phyloP scores from a whole-genome alignment of 2,113 vertebrate species.

The Lepisosteus oculatus region DNA sequence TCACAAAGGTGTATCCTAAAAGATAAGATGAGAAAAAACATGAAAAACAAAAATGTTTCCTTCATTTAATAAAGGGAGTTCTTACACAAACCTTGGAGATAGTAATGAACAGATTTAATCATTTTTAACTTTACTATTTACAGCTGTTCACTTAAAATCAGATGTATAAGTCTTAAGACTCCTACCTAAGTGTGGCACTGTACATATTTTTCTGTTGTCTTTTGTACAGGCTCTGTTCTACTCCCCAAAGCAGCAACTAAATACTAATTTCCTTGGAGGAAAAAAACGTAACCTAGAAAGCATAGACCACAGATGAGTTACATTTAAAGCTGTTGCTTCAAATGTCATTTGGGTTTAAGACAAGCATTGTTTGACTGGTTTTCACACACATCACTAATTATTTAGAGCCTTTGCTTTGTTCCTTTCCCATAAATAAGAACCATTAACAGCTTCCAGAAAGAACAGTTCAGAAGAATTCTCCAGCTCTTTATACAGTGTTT shows the following conservation, averaged over 20 bases:
- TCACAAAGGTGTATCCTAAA: no score
- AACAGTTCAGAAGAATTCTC: no score
- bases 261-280: background rate
- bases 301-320: no score
- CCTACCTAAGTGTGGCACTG: background rate
- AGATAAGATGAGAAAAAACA: background rate
- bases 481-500: no score
- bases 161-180: constrained; percentile 3
- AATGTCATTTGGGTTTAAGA: no score
- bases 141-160: constrained; percentile 17
- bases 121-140: constrained; percentile 16
- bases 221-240: background rate
- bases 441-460: no score
- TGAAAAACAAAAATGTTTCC: background rate
- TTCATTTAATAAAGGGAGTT: constrained; percentile 8
- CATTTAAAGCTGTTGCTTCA: no score
- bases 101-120: constrained; percentile 23
- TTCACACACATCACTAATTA: no score
- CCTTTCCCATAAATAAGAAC: no score
- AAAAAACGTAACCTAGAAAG: background rate
- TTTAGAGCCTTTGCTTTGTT: no score
- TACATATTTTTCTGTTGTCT: background rate
- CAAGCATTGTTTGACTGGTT: no score
- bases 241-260: constrained; percentile 6
- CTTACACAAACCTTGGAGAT: background rate